Percentiles rank a stretch among this genome's conserved stretches.
Conservation (phyloP, 2,888 invertebrate genomes). For the Belgica antarctica region DNA sequence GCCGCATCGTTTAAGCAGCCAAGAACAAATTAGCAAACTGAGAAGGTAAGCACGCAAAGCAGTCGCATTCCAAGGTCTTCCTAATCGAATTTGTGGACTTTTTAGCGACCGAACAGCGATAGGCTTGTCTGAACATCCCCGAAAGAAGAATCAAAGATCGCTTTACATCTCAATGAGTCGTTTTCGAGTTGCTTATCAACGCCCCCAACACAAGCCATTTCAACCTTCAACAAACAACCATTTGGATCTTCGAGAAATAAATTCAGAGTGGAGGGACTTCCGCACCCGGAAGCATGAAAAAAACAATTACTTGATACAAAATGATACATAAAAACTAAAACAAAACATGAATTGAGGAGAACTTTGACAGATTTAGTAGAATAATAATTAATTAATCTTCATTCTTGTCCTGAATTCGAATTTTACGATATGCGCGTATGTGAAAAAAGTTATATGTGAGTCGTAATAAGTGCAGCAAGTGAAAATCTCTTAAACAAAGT, state of each 20-base stretch:
- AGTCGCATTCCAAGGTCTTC: neutral
- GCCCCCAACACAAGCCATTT: conserved; percentile 8
- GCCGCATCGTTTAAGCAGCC: conserved; percentile 70
- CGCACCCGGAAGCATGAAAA: neutral
- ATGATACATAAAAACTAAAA: neutral
- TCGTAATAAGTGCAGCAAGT: neutral
- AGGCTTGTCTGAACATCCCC: conserved; percentile 29
- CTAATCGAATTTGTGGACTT: neutral
- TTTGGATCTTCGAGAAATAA: neutral
- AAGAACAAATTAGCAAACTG: conserved; percentile 41
- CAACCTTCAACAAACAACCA: neutral
- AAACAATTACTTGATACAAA: conserved; percentile 13
- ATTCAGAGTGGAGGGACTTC: neutral
- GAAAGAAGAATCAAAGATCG: conserved; percentile 21
- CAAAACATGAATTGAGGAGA: conserved; percentile 8
- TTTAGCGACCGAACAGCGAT: conserved; percentile 36
- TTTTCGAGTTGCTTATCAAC: neutral
- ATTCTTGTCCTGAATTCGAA: neutral
- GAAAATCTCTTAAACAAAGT: conserved; percentile 7
- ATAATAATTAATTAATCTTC: conserved; percentile 7
- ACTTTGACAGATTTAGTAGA: conserved; percentile 4
- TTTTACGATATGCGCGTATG: neutral
- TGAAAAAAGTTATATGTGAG: neutral
- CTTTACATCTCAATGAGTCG: conserved; percentile 13
- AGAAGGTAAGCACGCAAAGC: conserved; percentile 16